These are phyloP conservation scores for Brachypterus glaber DNA, from an alignment of 2,888 invertebrate genomes.

Conservation along the genomic window DNA sequence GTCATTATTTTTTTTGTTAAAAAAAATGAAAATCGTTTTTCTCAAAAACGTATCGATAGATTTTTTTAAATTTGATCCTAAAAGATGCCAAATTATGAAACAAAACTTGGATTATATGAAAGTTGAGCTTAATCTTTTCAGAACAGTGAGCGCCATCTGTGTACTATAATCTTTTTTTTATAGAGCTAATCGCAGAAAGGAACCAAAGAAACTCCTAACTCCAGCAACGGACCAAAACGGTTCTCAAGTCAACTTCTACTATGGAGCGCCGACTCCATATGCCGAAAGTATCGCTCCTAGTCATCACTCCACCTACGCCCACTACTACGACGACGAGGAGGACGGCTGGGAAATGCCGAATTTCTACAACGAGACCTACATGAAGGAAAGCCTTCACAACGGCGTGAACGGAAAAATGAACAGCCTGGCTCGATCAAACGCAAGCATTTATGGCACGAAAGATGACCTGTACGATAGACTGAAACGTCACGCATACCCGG, in stretches of 20 bases:
- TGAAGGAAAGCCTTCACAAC: constrained; percentile 87
- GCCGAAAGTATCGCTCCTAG: constrained; percentile 93
- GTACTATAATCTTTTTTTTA: constrained; percentile 8
- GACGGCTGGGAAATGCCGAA: constrained; percentile 98
- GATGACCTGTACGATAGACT: constrained; percentile 92
- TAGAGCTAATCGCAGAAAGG: constrained; percentile 76
- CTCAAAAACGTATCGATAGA: no score
- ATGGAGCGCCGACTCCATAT: constrained; percentile 89
- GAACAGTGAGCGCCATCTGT: no score
- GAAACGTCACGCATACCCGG: constrained; percentile 89
- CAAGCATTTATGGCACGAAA: constrained; percentile 89
- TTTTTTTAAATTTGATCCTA: no score
- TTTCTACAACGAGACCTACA: constrained; percentile 92
- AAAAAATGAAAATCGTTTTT: no score
- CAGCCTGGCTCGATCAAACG: constrained; percentile 85
- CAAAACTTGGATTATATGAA: no score
- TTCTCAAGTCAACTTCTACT: constrained; percentile 92
- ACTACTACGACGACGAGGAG: constrained; percentile 92
- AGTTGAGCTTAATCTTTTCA: no score
- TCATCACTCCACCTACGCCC: constrained; percentile 91
- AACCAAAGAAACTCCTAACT: constrained; percentile 83
- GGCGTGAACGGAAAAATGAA: constrained; percentile 84
- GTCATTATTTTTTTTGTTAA: no score
- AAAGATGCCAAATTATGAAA: no score
- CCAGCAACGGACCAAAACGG: constrained; percentile 86